A percentile compares a stretch with the other conserved stretches of the same genome.
phyloP scores from a whole-genome alignment of 2,888 invertebrate genomes.

The Athalia circularis region DNA sequence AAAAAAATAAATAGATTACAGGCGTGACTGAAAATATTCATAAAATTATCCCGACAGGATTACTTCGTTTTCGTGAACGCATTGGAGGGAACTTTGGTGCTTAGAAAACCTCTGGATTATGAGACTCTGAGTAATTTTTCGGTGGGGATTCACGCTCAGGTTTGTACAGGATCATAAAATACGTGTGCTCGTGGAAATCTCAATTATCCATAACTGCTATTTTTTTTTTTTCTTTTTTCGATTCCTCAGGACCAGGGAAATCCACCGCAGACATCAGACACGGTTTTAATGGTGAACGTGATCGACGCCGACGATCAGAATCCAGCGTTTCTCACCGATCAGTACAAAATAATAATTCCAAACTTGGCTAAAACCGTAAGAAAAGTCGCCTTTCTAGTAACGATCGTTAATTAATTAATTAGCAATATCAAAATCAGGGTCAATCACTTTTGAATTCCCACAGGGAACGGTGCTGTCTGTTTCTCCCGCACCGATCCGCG shows the following conservation, averaged over 20 bases:
- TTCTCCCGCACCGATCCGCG: slow-evolving; percentile 84
- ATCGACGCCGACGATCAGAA: slow-evolving; percentile 95
- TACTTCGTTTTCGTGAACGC: slow-evolving; percentile 90
- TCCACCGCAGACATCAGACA: slow-evolving; percentile 86
- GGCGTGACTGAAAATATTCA: too few species aligned
- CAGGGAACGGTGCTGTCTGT: slow-evolving; percentile 81
- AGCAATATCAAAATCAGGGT: background rate
- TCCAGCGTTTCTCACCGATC: slow-evolving; percentile 86
- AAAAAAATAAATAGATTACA: too few species aligned
- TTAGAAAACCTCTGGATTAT: slow-evolving; percentile 88
- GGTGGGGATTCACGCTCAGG: slow-evolving; percentile 80
- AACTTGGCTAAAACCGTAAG: slow-evolving; percentile 77
- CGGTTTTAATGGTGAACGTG: slow-evolving; percentile 85
- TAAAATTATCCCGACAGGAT: slow-evolving; percentile 76
- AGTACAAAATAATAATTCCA: slow-evolving; percentile 83
- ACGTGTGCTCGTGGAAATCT: too few species aligned
- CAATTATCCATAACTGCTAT: too few species aligned
- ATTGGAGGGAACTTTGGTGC: slow-evolving; percentile 87
- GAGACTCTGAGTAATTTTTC: slow-evolving; percentile 88
- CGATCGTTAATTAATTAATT: background rate
- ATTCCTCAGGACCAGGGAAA: slow-evolving; percentile 84
- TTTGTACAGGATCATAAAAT: slow-evolving; percentile 56
- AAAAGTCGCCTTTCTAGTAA: background rate
- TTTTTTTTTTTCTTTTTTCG: background rate
- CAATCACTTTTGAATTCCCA: background rate